Percentiles rank a stretch among this genome's conserved stretches.
These are phyloP conservation scores for Ammodytes dubius DNA, from an alignment of 2,113 vertebrate species.

Conservation along the genomic window DNA sequence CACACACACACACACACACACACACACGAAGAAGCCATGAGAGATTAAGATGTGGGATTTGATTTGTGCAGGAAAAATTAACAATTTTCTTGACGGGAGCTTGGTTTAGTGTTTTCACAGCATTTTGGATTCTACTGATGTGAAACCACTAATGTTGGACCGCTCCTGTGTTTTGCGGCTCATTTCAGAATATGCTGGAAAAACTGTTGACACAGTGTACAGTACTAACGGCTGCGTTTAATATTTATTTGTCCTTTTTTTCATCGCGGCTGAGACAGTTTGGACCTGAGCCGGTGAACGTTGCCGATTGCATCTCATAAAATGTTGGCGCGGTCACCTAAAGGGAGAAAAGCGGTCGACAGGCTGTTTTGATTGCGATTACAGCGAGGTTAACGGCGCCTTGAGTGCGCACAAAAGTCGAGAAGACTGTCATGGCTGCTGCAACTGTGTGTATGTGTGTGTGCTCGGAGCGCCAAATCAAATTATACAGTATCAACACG, in stretches of 20 bases:
- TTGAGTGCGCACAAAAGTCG: not conserved
- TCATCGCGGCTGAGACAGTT: not conserved
- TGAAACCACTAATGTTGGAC: conserved; percentile 42
- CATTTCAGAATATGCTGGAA: conserved; percentile 36
- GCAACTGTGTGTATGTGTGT: conserved; percentile 19
- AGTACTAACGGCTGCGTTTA: conserved; percentile 2
- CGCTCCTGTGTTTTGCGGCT: conserved; percentile 13
- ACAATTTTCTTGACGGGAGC: conserved; percentile 16
- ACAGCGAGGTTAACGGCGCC: conserved; percentile 21
- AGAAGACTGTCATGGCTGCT: conserved; percentile 15
- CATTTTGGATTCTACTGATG: conserved; percentile 31
- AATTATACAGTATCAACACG: conserved; percentile 46
- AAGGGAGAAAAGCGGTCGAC: conserved; percentile 18
- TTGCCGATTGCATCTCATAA: conserved; percentile 19
- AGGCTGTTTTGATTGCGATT: conserved; percentile 46
- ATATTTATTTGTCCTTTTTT: conserved; percentile 13
- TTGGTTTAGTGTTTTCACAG: conserved; percentile 30
- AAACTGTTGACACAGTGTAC: conserved; percentile 14
- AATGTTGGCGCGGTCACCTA: conserved; percentile 15
- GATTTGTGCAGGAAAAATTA: conserved; percentile 10
- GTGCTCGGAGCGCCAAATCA: conserved; percentile 39
- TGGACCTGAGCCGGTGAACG: not conserved
- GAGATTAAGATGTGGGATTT: conserved; percentile 21
- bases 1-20: conserved; percentile 17
- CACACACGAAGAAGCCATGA: not conserved